Evolutionary conservation across 1,140 invertebrate genomes (phyloP), one percentile per base, ranked within the genome.

Genomic region (Mycetomoellerius zeteki): DNA sequence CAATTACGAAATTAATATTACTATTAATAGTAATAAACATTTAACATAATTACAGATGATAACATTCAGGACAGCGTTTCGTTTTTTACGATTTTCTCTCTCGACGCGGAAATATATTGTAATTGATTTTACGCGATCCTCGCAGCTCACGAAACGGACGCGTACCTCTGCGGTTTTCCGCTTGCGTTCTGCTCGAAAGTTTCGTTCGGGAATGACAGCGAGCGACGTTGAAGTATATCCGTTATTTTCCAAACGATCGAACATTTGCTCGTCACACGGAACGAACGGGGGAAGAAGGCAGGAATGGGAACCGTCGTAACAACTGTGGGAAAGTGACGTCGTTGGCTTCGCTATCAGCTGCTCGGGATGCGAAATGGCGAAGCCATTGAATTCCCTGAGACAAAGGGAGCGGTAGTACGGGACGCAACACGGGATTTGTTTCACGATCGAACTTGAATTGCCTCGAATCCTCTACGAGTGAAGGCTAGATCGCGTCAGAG

Each of bases 161-260:
- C 47, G 37, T 52, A 71, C 10, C 16, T 5, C 50, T 78, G 88
- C 77, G 89, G 85, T 90, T 88, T 62, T 47, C 62, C 50, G 72
- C 52, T 60, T 24, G 52, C 71, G 72, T 67, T 54, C 65, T 24
- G n/a, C 21, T 30, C 62, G 85, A 60, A 62, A 73, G 56, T 86
- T 60, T 37, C 58, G n/a, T 73, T 84, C 37, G 80, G 37, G 19
- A 73, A 60, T 21, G 33, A 81, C 47, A 21, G 37, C 24, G 14
- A 47, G 43, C 67, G 24, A 60, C 76, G 65, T 67, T 73, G 33
- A 75, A 75, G 56, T 71, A 75, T 75, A 71, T 76, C 87, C 82
- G 71, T 90, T 90, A 90, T 90, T 90, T 90, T 90, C 89, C 89
- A 64, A 82, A 14, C 76, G 89, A 90, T 90, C 89, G 89, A 90